A percentile compares a stretch with the other conserved stretches of the same genome.
Conservation (phyloP, 2,113 vertebrate genomes). For the Todiramphus chloris region DNA sequence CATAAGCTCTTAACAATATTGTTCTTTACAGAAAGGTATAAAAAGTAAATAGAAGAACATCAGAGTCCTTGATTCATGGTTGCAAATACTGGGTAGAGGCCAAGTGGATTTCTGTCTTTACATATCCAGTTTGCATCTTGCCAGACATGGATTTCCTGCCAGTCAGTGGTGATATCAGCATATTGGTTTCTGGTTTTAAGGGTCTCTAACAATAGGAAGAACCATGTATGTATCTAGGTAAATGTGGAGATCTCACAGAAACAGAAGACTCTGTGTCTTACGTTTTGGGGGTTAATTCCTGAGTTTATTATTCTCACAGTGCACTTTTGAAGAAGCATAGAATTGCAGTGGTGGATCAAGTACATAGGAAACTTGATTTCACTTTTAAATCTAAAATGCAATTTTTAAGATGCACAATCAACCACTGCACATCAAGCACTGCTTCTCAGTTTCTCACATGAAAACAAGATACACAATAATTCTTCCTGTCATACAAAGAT, state of each 20-base stretch:
- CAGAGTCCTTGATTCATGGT: background rate
- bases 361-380: background rate
- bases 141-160: background rate
- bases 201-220: background rate
- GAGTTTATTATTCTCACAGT: background rate
- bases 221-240: background rate
- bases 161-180: background rate
- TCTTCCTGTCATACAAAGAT: background rate
- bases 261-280: background rate
- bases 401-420: background rate
- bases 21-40: background rate
- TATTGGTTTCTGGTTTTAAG: background rate
- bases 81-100: background rate
- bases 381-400: background rate
- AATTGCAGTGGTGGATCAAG: background rate
- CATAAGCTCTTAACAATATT: background rate
- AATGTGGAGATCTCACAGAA: background rate
- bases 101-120: background rate
- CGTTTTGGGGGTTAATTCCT: background rate
- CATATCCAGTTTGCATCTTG: background rate
- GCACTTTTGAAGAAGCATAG: background rate
- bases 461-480: background rate
- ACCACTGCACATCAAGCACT: background rate
- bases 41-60: background rate
- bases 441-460: background rate